Conservation (phyloP, 1,140 invertebrate species). For the Drosophila dunni region DNA sequence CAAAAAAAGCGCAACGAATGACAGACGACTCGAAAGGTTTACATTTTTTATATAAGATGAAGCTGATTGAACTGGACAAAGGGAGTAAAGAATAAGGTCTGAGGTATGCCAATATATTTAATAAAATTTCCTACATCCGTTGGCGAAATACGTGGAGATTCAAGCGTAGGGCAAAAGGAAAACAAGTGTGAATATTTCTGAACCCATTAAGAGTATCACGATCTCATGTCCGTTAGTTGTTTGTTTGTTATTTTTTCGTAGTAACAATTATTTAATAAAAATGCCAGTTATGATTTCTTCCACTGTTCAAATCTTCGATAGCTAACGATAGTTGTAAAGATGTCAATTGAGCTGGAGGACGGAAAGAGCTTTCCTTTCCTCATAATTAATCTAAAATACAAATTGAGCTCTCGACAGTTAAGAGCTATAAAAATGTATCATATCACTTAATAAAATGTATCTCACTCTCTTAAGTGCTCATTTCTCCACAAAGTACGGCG, state of each 20-base stretch:
- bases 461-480: slow-evolving; percentile 6
- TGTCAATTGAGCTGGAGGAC: slow-evolving; percentile 11
- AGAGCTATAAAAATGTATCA: slow-evolving; percentile 16
- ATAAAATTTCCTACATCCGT: not conserved
- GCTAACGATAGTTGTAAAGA: slow-evolving; percentile 10
- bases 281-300: not conserved
- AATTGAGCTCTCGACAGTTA: slow-evolving; percentile 19
- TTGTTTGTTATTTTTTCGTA: not conserved
- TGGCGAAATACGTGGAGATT: not conserved
- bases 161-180: not conserved
- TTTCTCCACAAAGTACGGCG: slow-evolving; percentile 14
- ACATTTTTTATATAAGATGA: slow-evolving; percentile 9
- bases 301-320: slow-evolving; percentile 24
- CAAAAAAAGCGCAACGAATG: slow-evolving; percentile 26
- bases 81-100: not conserved
- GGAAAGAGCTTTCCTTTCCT: slow-evolving; percentile 1
- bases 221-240: not conserved
- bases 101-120: too few species aligned
- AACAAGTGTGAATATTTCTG: not conserved
- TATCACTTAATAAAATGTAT: slow-evolving; percentile 5
- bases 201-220: slow-evolving; percentile 7
- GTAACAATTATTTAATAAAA: slow-evolving; percentile 27
- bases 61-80: not conserved
- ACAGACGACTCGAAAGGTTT: not conserved
- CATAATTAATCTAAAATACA: not conserved